Conservation (phyloP, 2,888 invertebrate genomes). For the Aplocera efformata region DNA sequence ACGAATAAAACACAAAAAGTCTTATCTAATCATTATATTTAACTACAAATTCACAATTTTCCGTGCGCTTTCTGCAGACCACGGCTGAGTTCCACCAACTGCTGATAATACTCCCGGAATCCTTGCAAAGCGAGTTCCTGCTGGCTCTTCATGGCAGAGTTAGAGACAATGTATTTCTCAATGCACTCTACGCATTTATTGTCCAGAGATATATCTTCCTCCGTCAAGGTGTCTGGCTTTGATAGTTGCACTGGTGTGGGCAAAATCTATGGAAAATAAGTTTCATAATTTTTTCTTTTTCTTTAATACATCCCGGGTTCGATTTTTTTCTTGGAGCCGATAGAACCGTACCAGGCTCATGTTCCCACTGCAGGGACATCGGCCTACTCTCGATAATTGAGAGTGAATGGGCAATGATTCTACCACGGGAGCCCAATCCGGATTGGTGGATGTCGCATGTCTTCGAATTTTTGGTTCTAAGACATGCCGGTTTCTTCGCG, state of each 20-base stretch:
- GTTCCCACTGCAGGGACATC: too few relatives aligned
- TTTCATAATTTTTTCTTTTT: too few relatives aligned
- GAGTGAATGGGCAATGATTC: too few relatives aligned
- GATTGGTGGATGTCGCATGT: too few relatives aligned
- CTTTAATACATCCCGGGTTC: too few relatives aligned
- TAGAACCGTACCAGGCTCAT: too few relatives aligned
- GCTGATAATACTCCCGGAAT: constrained; percentile 83
- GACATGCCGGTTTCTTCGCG: too few relatives aligned
- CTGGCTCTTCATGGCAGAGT: constrained; percentile 83
- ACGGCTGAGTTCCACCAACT: constrained; percentile 78
- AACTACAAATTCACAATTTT: constrained; percentile 37
- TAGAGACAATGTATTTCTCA: constrained; percentile 81
- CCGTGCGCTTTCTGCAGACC: constrained; percentile 87
- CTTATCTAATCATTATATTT: constrained; percentile 50
- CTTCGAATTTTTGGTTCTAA: too few relatives aligned
- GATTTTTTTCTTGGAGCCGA: too few relatives aligned
- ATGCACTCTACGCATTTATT: constrained; percentile 79
- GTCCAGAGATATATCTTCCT: constrained; percentile 76
- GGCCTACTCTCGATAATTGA: too few relatives aligned
- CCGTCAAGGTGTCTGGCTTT: constrained; percentile 75
- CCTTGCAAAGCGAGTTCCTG: constrained; percentile 87
- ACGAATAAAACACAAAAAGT: constrained; percentile 12
- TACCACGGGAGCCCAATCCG: too few relatives aligned
- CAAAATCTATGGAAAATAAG: constrained; percentile 52
- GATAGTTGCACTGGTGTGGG: constrained; percentile 59